Base-by-base conservation (phyloP, 2,113 vertebrate species). In the Galemys pyrenaicus region DNA sequence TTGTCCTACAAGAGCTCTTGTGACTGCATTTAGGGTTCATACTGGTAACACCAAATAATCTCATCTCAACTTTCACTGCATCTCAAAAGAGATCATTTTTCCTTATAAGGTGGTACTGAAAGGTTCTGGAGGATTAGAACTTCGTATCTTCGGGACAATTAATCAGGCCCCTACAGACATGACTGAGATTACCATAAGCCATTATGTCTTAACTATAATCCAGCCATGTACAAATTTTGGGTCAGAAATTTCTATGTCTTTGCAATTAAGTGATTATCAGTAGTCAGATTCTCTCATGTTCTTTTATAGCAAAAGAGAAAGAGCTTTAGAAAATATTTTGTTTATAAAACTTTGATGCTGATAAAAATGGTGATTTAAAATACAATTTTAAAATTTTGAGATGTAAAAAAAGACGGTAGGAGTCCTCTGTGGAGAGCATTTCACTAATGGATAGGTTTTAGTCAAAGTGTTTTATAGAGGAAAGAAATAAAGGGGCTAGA, bases 351-450 rank as follows among this genome's bases (percentile, higher is more conserved):
- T 83, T 93, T 58, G 41, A 15, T n/a, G 28, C 37, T 46, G 20
- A 78, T 96, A 37, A 96, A 88, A 95, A 87, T 51, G 22, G 4
- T 15, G 3, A 87, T 77, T 83, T 92, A 77, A 95, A 90, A 87
- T 56, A n/a, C 64, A 87, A 60, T 84, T 9, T 68, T 24, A 91
- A 82, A 73, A 5, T 56, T 20, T 68, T 58, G 74, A 77, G 64
- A 93, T 58, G 39, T 82, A 56, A 56, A 30, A 37, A 78, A 91
- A 35, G 54, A 73, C 56, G 39, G 60, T 7, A 93, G 37, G 20
- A 22, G 80, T 75, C 77, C 35, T 73, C 46, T 32, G 9, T 12
- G 20, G 35, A 85, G 39, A 93, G 35, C n/a, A 89, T 67, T 82
- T 77, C 75, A 60, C 10, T 84, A 86, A 81, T 56, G 54, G 54